phyloP scores from a whole-genome alignment of 1,140 invertebrate genomes.

The Drosophila asahinai region DNA sequence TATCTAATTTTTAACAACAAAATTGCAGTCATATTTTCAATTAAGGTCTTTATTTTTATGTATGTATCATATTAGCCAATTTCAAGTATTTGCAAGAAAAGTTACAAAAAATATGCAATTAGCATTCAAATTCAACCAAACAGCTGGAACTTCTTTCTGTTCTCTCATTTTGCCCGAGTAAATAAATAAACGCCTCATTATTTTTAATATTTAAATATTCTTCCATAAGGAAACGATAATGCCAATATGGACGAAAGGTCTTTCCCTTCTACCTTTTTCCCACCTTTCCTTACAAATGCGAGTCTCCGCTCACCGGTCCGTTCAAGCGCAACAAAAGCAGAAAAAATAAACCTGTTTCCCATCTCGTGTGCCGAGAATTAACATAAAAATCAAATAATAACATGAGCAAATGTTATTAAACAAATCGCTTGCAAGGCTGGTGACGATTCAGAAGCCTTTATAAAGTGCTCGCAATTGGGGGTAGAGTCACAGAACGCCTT shows the following conservation, averaged over 20 bases:
- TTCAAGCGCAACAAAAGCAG: conserved; percentile 40
- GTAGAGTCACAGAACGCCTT: conserved; percentile 48
- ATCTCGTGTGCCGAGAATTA: conserved; percentile 42
- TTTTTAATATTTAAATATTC: conserved; percentile 28
- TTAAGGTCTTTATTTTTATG: background rate
- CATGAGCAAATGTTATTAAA: conserved; percentile 51
- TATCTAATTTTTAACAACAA: too few relatives aligned
- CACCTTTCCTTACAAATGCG: background rate
- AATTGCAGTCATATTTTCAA: too few relatives aligned
- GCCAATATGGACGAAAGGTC: conserved; percentile 9
- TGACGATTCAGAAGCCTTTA: conserved; percentile 53
- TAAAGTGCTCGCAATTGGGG: conserved; percentile 33
- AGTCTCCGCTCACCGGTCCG: conserved; percentile 26
- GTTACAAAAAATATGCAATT: too few relatives aligned
- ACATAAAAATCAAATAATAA: conserved; percentile 51
- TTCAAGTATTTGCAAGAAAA: too few relatives aligned
- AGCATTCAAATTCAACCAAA: too few relatives aligned
- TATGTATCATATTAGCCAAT: too few relatives aligned
- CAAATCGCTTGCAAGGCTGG: conserved; percentile 46
- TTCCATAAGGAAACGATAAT: conserved; percentile 64
- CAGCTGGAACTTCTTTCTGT: background rate
- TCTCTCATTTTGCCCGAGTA: background rate
- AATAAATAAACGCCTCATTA: conserved; percentile 26
- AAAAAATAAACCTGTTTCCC: conserved; percentile 37
- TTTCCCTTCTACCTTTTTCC: background rate